Evolutionary conservation across 2,113 vertebrate genomes (phyloP).

Genomic region (Protomyctophum bolini): DNA sequence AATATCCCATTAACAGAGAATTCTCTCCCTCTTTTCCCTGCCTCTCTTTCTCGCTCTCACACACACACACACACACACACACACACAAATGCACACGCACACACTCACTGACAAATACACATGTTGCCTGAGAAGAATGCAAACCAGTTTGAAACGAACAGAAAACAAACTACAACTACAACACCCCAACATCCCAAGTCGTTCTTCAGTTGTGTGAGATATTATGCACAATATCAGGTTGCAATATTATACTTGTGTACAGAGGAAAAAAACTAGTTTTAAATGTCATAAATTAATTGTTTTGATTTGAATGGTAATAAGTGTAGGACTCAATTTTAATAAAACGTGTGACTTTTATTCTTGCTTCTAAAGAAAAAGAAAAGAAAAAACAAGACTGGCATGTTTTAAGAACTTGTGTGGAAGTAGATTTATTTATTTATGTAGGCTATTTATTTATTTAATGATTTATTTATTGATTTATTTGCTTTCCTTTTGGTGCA

Average conservation of each 20-base stretch:
- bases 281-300: conserved; percentile 66
- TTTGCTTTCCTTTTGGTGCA: conserved; percentile 51
- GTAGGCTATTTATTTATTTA: background rate
- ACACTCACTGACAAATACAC: conserved; percentile 28
- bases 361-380: conserved; percentile 65
- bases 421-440: conserved; percentile 21
- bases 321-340: conserved; percentile 73
- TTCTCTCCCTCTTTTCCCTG: conserved; percentile 33
- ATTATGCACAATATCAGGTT: conserved; percentile 84
- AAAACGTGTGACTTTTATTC: conserved; percentile 70
- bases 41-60: conserved; percentile 48
- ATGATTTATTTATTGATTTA: conserved; percentile 43
- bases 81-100: conserved; percentile 18
- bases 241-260: conserved; percentile 82
- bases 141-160: conserved; percentile 42
- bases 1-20: conserved; percentile 63
- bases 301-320: conserved; percentile 75
- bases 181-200: conserved; percentile 58
- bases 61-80: conserved; percentile 3
- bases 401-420: conserved; percentile 74
- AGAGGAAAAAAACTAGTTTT: conserved; percentile 71
- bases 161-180: conserved; percentile 40
- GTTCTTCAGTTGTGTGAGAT: conserved; percentile 68
- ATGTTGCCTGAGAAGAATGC: conserved; percentile 56
- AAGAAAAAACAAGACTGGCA: conserved; percentile 63